Percentiles rank a stretch among this genome's conserved stretches.
These are phyloP conservation scores for Propithecus perrieri DNA, from an alignment of 2,797 vertebrate genomes.

Conservation along the genomic window DNA sequence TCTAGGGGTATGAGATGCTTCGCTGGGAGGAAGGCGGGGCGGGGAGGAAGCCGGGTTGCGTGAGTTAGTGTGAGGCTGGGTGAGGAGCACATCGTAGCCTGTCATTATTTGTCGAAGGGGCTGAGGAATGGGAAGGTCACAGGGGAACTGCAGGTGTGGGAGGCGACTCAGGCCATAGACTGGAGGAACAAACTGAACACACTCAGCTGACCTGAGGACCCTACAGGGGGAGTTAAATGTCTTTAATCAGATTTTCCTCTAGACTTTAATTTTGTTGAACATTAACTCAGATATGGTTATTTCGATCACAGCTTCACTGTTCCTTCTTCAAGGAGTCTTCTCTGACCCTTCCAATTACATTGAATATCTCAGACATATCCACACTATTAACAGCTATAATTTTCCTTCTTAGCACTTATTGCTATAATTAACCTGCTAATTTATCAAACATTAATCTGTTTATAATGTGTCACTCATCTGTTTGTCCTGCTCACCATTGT, in stretches of 20 bases:
- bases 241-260: not conserved
- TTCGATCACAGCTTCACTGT: accelerated
- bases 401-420: not conserved
- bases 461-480: not conserved
- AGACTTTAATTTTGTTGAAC: not conserved
- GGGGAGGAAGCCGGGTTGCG: not conserved
- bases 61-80: too few relatives aligned
- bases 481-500: not conserved
- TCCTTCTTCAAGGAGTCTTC: not conserved
- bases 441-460: too few relatives aligned
- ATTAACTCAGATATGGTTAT: not conserved
- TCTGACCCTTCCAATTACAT: not conserved
- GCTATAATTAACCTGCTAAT: not conserved
- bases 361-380: not conserved
- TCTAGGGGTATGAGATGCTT: not conserved
- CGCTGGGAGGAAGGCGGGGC: not conserved
- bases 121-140: accelerated
- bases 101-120: not conserved
- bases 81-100: accelerated
- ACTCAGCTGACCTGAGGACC: not conserved
- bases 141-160: not conserved
- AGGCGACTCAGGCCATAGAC: not conserved
- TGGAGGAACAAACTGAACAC: not conserved
- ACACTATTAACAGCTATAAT: not conserved
- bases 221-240: too few relatives aligned